Base-by-base conservation (phyloP, 2,113 vertebrate genomes). In the Oreotrochilus melanogaster region DNA sequence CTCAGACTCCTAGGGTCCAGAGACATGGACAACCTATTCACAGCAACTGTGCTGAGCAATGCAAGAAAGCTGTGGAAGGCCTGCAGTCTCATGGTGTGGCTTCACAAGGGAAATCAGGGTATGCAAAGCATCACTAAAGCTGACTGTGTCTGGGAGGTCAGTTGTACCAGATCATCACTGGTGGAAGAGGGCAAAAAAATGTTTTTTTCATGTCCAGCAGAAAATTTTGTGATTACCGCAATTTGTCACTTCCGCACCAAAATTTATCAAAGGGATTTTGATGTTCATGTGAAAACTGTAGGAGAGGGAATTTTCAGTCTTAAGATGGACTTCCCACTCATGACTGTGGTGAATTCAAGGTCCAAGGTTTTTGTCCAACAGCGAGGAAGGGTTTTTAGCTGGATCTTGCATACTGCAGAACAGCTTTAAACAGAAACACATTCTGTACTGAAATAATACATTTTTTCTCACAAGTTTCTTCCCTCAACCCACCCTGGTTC, bases 51-150 rank as follows among this genome's bases (percentile, higher is more conserved):
- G 9, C 23, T 62, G 51, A 22, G 22, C 19, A 67, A 25, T 0
- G 0, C 19, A 56, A 87, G 16, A 39, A 88, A 35, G 25, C 39
- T 15, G 14, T 0, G 2, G 16, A 2, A 2, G 6, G 3, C 24
- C 43, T 76, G 37, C 15, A 43, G 3, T 14, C 18, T 70, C 37
- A 31, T 0, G 0, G 9, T 25, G 9, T 48, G 39, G 9, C 54
- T 89, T 74, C 66, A 56, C 11, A 17, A 50, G 25, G 17, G 12
- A 92, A 64, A 24, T 2, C 31, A 78, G 6, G 14, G 62, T 30
- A 70, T 0, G 1, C 11, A 11, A 58, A 39, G 1, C 16, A 62
- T 85, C 1, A 2, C 37, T 27, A 27, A 28, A 42, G 9, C 9
- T 58, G 31, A 14, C 31, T 28, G 2, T 27, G 7, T 58, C 56